These are phyloP conservation scores for Stomatorhinus walkeri DNA, from an alignment of 2,797 vertebrate species.

Conservation along the genomic window DNA sequence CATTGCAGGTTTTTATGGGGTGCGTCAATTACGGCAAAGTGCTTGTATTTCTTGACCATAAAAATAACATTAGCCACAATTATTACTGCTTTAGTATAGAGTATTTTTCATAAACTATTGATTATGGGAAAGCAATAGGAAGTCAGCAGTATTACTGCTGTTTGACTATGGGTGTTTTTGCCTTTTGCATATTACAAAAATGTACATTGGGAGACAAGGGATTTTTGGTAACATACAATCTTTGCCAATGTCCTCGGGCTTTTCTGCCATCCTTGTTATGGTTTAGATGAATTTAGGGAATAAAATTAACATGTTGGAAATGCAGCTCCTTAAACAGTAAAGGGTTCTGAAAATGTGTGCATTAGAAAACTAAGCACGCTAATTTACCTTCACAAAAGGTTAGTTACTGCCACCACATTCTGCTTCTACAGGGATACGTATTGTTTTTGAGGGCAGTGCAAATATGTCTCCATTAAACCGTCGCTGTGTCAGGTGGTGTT, in stretches of 20 bases:
- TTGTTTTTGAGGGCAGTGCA: not conserved
- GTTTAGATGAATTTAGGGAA: not conserved
- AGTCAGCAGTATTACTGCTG: not conserved
- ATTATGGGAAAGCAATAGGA: slow-evolving; percentile 5
- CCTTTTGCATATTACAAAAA: not conserved
- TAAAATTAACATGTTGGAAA: not conserved
- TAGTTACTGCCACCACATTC: not conserved
- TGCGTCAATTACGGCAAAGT: slow-evolving; percentile 21
- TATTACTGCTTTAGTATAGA: slow-evolving; percentile 3
- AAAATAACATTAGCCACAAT: slow-evolving; percentile 26
- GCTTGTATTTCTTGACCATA: slow-evolving; percentile 21
- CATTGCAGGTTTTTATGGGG: slow-evolving; percentile 8
- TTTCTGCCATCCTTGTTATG: not conserved
- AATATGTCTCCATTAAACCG: not conserved
- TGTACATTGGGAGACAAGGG: not conserved
- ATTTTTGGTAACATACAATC: slow-evolving; percentile 10
- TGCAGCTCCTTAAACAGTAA: not conserved
- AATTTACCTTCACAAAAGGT: not conserved
- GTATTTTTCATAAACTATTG: slow-evolving; percentile 12
- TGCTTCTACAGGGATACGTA: not conserved
- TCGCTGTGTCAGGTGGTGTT: not conserved
- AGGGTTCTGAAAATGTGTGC: not conserved
- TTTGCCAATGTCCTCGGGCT: not conserved
- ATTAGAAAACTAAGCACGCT: not conserved
- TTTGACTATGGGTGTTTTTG: not conserved